Percentiles rank a stretch among this genome's conserved stretches.
These are phyloP conservation scores for Caradrina clavipalpis DNA, from an alignment of 2,888 invertebrate species.

Conservation along the genomic window DNA sequence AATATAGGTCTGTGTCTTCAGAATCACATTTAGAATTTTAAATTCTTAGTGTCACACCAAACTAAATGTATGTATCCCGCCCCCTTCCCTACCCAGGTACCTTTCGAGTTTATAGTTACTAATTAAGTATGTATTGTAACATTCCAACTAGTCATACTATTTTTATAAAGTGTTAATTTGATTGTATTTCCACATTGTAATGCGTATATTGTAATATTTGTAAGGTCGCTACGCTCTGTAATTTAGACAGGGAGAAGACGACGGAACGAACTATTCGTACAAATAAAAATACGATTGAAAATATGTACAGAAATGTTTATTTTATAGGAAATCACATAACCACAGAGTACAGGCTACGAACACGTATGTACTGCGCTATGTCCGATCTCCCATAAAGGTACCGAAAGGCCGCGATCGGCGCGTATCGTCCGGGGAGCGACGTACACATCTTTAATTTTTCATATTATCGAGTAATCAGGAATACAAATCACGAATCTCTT, in stretches of 20 bases:
- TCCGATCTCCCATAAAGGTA: slow-evolving; percentile 81
- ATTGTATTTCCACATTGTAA: slow-evolving; percentile 65
- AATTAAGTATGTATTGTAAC: slow-evolving; percentile 67
- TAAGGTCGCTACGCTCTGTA: slow-evolving; percentile 54
- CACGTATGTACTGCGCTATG: slow-evolving; percentile 79
- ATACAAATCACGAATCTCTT: slow-evolving; percentile 91
- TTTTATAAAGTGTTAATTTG: slow-evolving; percentile 74
- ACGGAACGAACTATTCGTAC: slow-evolving; percentile 70
- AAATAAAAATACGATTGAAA: slow-evolving; percentile 88
- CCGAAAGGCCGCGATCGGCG: slow-evolving; percentile 80
- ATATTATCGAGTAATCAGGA: slow-evolving; percentile 88
- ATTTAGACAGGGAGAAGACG: slow-evolving; percentile 56
- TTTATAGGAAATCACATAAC: slow-evolving; percentile 87
- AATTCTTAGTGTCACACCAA: slow-evolving; percentile 77
- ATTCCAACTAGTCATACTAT: slow-evolving; percentile 77
- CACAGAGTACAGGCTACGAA: slow-evolving; percentile 81
- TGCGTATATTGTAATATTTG: slow-evolving; percentile 55
- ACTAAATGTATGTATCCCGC: slow-evolving; percentile 72
- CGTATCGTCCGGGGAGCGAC: slow-evolving; percentile 85
- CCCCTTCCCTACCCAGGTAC: slow-evolving; percentile 70
- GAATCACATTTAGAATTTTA: slow-evolving; percentile 76
- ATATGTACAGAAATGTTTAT: slow-evolving; percentile 91
- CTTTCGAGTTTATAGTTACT: slow-evolving; percentile 71
- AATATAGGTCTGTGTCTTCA: slow-evolving; percentile 67
- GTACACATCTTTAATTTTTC: slow-evolving; percentile 87